These are phyloP conservation scores for Chinchilla lanigera DNA, from an alignment of 2,113 vertebrate species.

Conservation along the genomic window DNA sequence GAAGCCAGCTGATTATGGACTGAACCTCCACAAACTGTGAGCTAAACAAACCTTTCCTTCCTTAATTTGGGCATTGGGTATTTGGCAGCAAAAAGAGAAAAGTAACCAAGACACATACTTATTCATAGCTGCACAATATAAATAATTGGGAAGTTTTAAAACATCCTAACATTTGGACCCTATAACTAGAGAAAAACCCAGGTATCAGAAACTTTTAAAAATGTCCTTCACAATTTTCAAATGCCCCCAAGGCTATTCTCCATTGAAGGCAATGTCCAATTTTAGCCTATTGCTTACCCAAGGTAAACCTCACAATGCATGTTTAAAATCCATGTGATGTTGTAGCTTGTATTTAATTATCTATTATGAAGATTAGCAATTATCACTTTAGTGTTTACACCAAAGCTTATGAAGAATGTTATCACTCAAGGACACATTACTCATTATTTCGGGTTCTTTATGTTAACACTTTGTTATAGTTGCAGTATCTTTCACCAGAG, in stretches of 20 bases:
- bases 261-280: neutral
- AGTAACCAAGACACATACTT: neutral
- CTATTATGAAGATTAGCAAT: neutral
- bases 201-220: neutral
- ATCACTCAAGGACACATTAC: neutral
- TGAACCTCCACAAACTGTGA: too few relatives aligned
- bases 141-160: neutral
- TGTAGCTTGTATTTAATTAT: constrained; percentile 40
- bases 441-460: neutral
- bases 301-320: neutral
- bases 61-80: too few relatives aligned
- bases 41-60: too few relatives aligned
- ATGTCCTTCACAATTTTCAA: neutral
- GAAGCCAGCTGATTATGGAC: too few relatives aligned
- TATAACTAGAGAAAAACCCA: neutral
- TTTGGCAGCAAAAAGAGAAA: too few relatives aligned
- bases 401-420: neutral
- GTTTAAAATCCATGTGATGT: neutral
- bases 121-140: neutral
- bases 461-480: neutral
- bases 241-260: neutral
- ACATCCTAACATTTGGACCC: neutral
- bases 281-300: neutral
- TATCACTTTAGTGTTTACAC: neutral
- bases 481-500: neutral